phyloP scores from a whole-genome alignment of 2,888 invertebrate species.

The Drosophila subquinaria region DNA sequence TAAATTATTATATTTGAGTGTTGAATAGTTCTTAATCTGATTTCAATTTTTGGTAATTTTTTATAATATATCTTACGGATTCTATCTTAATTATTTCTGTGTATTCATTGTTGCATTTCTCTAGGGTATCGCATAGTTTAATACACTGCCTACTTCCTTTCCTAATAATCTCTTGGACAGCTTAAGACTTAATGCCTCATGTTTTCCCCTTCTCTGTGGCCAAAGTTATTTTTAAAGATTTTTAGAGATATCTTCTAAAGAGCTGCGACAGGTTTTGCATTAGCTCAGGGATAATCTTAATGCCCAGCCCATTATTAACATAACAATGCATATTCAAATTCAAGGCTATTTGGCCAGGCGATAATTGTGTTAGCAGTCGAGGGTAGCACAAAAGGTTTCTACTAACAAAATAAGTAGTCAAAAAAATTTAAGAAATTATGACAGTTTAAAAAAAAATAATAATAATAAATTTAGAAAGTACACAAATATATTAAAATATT shows the following conservation, averaged over 20 bases:
- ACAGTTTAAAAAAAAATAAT: background rate
- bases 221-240: constrained; percentile 1
- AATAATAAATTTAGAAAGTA: background rate
- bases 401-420: background rate
- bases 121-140: background rate
- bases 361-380: constrained; percentile 12
- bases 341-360: background rate
- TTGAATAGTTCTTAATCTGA: no score
- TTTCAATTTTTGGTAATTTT: no score
- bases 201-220: background rate
- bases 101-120: no score
- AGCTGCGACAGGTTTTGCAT: background rate
- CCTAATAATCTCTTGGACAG: background rate
- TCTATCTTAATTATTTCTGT: no score
- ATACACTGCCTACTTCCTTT: background rate
- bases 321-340: constrained; percentile 22
- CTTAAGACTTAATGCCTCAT: constrained; percentile 2
- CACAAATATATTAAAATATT: background rate
- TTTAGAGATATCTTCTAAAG: background rate
- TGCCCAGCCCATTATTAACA: constrained; percentile 29
- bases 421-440: background rate
- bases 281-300: constrained; percentile 18
- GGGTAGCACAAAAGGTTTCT: constrained; percentile 5
- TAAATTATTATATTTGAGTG: no score
- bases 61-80: no score